Conservation (phyloP, 2,888 invertebrate genomes). For the Drosophila testacea region DNA sequence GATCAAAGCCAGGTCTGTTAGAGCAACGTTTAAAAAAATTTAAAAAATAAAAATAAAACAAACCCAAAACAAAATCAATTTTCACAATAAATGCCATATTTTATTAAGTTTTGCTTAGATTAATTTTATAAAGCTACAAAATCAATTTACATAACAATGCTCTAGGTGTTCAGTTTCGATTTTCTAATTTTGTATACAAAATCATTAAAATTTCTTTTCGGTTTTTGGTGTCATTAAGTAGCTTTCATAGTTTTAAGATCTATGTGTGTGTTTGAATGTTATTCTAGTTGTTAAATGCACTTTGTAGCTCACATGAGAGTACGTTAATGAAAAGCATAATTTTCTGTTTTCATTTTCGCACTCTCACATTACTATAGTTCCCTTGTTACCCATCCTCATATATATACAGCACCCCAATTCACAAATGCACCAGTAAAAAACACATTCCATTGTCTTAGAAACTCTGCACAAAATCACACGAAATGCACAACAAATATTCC, state of each 20-base stretch:
- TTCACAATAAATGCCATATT: constrained; percentile 36
- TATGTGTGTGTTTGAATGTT: constrained; percentile 50
- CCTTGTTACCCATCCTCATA: constrained; percentile 16
- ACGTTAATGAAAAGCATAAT: background rate
- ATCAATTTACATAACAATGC: constrained; percentile 17
- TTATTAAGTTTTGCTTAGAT: constrained; percentile 64
- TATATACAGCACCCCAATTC: constrained; percentile 19
- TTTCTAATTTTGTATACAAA: constrained; percentile 2
- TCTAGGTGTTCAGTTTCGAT: constrained; percentile 41
- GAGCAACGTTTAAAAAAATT: constrained; percentile 54
- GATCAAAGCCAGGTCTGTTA: constrained; percentile 98
- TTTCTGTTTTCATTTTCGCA: constrained; percentile 4
- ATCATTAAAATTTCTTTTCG: constrained; percentile 19
- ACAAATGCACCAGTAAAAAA: constrained; percentile 36
- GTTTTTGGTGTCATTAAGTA: constrained; percentile 52
- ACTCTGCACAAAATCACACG: constrained; percentile 48
- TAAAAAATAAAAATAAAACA: constrained; percentile 19
- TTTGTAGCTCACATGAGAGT: constrained; percentile 3
- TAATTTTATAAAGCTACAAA: constrained; percentile 37
- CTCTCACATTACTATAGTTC: constrained; percentile 10
- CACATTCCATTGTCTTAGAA: constrained; percentile 37
- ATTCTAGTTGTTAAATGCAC: constrained; percentile 36
- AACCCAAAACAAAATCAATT: constrained; percentile 32
- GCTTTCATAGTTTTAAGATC: constrained; percentile 21
- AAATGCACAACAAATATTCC: constrained; percentile 38